These are phyloP conservation scores for Lagenorhynchus albirostris DNA, from an alignment of 2,113 vertebrate genomes.

Conservation along the genomic window DNA sequence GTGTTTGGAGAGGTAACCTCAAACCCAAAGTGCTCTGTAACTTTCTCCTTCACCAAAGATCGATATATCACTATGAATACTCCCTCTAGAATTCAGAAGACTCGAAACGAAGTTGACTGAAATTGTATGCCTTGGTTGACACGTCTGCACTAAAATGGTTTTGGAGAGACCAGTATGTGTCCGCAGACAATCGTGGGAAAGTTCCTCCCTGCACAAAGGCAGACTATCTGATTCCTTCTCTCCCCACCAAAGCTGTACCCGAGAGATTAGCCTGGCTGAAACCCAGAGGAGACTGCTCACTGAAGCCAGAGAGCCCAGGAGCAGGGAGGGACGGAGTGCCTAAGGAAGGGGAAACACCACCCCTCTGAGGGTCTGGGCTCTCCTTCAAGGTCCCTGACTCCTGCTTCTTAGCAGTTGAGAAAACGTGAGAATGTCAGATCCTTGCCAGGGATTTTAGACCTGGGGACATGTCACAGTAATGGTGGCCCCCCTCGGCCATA, in stretches of 20 bases:
- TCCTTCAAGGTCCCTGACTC: not conserved
- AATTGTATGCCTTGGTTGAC: not conserved
- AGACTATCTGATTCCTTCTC: not conserved
- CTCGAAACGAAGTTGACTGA: not conserved
- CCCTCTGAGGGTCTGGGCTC: not conserved
- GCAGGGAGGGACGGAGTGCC: not conserved
- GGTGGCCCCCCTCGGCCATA: accelerated
- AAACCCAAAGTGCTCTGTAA: not conserved
- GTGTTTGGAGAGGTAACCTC: not conserved
- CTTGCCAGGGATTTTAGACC: not conserved
- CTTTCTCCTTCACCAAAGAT: not conserved
- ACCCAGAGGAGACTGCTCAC: not conserved
- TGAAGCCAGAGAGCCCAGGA: not conserved
- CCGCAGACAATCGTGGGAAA: constrained; percentile 24
- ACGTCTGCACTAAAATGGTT: not conserved
- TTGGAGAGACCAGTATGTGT: not conserved
- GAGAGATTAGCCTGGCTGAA: not conserved
- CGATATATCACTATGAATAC: not conserved
- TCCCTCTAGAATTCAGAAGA: not conserved
- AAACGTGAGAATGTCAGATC: accelerated
- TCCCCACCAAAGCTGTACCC: not conserved
- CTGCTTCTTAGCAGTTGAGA: not conserved
- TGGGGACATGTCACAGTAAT: accelerated
- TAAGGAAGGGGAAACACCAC: no score
- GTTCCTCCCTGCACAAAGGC: not conserved